phyloP scores from a whole-genome alignment of 2,888 invertebrate genomes.

The Dyspetes luteomarginatus region DNA sequence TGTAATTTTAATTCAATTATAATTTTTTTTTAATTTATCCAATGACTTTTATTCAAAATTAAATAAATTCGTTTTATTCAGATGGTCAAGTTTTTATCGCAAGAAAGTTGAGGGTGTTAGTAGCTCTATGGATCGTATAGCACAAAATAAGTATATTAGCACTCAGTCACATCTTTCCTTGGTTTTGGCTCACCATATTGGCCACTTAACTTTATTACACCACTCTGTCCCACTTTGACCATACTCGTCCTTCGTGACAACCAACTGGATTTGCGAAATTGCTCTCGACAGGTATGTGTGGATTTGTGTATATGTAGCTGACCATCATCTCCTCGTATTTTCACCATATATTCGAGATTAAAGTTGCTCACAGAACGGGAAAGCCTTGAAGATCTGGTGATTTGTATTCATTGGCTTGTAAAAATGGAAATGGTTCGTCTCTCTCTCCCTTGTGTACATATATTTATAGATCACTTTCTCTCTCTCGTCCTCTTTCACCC shows the following conservation, averaged over 20 bases:
- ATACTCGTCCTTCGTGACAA: constrained; percentile 18
- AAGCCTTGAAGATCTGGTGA: constrained; percentile 4
- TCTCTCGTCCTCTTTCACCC: no score
- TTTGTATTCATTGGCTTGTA: constrained; percentile 39
- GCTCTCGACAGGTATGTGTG: constrained; percentile 6
- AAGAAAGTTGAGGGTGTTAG: no score
- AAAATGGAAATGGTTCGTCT: constrained; percentile 2
- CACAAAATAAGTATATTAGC: not conserved
- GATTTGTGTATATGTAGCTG: no score
- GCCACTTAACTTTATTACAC: constrained; percentile 45
- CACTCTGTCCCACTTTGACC: constrained; percentile 7
- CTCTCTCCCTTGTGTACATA: not conserved
- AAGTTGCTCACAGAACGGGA: constrained; percentile 3
- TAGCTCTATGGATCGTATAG: no score
- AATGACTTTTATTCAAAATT: not conserved
- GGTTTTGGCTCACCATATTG: not conserved
- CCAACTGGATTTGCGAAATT: not conserved
- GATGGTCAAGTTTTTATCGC: no score
- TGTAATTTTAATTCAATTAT: not conserved
- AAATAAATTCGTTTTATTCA: not conserved
- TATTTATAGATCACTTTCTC: no score
- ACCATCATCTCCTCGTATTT: no score
- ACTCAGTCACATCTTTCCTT: not conserved
- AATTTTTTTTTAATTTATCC: no score
- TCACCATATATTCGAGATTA: no score